Evolutionary conservation across 2,113 vertebrate species (phyloP), one percentile per base, ranked within the genome.

Genomic region (Corydoras sp.): DNA sequence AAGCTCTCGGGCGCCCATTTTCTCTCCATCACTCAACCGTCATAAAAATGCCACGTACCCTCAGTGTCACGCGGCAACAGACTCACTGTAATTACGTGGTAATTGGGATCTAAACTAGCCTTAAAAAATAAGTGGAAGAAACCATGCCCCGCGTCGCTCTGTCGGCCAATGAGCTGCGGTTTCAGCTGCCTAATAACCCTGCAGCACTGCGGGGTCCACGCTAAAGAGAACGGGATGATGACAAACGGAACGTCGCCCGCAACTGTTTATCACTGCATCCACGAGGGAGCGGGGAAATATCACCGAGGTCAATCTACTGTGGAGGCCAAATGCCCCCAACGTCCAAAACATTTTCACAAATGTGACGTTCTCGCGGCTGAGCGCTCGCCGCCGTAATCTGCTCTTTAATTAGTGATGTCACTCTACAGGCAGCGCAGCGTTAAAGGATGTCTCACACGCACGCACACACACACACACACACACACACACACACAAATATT

Each of bases 101-200:
- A 78, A 78, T 75, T 78, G 54, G 68, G 60, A 71, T 75, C 68
- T 69, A 77, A 76, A 76, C 75, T 77, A 64, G 65, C 58, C 43
- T 62, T 67, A 30, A 31, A 61, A 54, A 32, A 29, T 18, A 69
- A 54, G 67, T 12, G 14, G 4, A 4, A n/a, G 43, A 59, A 58
- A 61, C 7, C 13, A 68, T 18, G 15, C 24, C 60, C 62, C 3
- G 56, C 56, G n/a, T 31, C 13, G 48, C 15, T 18, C 32, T n/a
- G 15, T 2, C 15, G 10, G 49, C 18, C 2, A 30, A 3, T 4
- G 7, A n/a, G 29, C 58, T 32, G 10, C 2, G n/a, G n/a, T 43
- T 55, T 15, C 9, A 35, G 31, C 9, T 51, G 10, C 29, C 15
- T 29, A 30, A 30, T 43, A 60, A 32, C 9, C 10, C n/a, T 48